Percentiles rank a stretch among this genome's conserved stretches.
Evolutionary conservation across 2,797 vertebrate species (phyloP).

Genomic region (Amazona ochrocephala): DNA sequence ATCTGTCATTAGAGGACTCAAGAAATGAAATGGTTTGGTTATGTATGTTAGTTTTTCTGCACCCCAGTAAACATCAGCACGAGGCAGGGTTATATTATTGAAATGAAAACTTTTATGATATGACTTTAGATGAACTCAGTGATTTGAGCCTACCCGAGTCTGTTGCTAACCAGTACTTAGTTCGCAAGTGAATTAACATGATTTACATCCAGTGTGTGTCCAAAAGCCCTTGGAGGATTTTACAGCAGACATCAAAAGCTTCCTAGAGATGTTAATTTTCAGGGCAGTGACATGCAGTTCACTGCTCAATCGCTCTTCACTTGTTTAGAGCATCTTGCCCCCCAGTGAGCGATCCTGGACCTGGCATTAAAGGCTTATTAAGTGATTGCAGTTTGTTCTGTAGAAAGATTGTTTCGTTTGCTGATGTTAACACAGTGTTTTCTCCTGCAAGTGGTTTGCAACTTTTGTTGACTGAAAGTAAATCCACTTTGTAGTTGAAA

Average conservation of each 20-base stretch:
- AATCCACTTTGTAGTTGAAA: not conserved
- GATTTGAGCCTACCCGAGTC: not conserved
- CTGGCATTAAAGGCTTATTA: not conserved
- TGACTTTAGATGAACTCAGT: not conserved
- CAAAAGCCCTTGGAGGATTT: not conserved
- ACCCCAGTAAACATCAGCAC: not conserved
- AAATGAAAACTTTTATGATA: not conserved
- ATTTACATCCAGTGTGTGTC: not conserved
- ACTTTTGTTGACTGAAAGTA: not conserved
- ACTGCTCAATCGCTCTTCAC: not conserved
- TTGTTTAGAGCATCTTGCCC: not conserved
- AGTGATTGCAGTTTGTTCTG: not conserved
- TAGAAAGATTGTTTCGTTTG: not conserved
- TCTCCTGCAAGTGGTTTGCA: not conserved
- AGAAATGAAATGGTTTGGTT: not conserved
- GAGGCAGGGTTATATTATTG: not conserved
- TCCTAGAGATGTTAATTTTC: not conserved
- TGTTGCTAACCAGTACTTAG: not conserved
- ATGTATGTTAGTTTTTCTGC: not conserved
- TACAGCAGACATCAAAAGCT: not conserved
- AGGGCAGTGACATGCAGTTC: not conserved
- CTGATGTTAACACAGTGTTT: not conserved
- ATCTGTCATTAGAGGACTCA: not conserved
- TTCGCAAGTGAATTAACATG: not conserved
- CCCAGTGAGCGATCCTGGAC: not conserved